phyloP scores from a whole-genome alignment of 2,888 invertebrate species.

The Drosophila phalerata region DNA sequence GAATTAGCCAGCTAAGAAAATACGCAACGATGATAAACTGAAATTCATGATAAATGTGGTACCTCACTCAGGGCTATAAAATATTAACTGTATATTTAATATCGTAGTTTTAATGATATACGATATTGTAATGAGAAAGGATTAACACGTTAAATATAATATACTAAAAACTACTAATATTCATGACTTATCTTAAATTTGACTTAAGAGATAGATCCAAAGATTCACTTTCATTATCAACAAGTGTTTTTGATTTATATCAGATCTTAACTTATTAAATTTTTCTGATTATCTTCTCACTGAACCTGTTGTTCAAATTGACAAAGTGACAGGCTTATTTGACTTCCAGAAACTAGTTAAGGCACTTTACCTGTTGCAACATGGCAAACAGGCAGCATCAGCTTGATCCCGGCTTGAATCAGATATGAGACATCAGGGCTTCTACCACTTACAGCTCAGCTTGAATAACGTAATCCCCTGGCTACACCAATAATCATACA shows the following conservation, averaged over 20 bases:
- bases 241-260: constrained; percentile 8
- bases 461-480: constrained; percentile 64
- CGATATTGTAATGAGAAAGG: neutral
- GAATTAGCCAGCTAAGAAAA: constrained; percentile 76
- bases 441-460: constrained; percentile 59
- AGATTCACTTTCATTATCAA: neutral
- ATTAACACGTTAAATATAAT: no score
- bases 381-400: constrained; percentile 15
- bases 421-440: constrained; percentile 52
- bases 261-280: neutral
- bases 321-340: constrained; percentile 39
- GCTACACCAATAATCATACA: constrained; percentile 78
- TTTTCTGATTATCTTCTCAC: constrained; percentile 8
- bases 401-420: constrained; percentile 50
- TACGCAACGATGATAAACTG: constrained; percentile 42
- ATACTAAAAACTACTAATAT: no score
- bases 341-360: constrained; percentile 61
- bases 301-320: constrained; percentile 49
- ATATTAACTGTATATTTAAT: constrained; percentile 14
- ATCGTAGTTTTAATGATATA: neutral
- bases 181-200: no score
- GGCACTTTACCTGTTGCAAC: constrained; percentile 62
- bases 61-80: constrained; percentile 8
- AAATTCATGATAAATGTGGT: constrained; percentile 53
- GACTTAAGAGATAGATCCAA: neutral